Evolutionary conservation across 1,140 invertebrate species (phyloP).

Genomic region (Eurytemora carolleeae): DNA sequence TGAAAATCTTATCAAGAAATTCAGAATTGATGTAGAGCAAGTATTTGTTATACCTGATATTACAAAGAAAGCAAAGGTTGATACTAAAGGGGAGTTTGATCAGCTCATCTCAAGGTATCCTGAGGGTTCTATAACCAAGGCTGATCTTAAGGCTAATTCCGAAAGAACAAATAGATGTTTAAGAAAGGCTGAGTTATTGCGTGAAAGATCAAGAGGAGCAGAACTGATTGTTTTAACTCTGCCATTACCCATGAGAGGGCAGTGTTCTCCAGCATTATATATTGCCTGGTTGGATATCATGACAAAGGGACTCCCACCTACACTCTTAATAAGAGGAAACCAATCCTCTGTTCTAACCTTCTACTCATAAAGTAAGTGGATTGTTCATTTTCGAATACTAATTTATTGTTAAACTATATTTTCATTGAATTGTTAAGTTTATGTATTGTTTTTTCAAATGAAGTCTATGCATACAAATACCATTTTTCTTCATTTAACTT

Average conservation of each 20-base stretch:
- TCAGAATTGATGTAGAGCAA: slow-evolving; percentile 85
- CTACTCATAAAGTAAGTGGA: too few relatives aligned
- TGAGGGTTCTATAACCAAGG: slow-evolving; percentile 29
- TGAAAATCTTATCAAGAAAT: slow-evolving; percentile 82
- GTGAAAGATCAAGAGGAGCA: slow-evolving; percentile 62
- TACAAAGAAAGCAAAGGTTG: slow-evolving; percentile 32
- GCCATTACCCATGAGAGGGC: slow-evolving; percentile 73
- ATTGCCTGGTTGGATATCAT: slow-evolving; percentile 86
- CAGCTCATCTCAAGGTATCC: slow-evolving; percentile 47
- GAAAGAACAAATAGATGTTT: slow-evolving; percentile 84
- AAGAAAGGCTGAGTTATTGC: slow-evolving; percentile 58
- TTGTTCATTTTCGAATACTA: too few relatives aligned
- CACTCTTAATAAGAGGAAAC: slow-evolving; percentile 76
- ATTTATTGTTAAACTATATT: too few relatives aligned
- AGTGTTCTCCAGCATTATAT: slow-evolving; percentile 68
- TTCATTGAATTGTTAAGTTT: too few relatives aligned
- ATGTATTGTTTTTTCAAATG: too few relatives aligned
- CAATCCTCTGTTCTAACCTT: slow-evolving; percentile 83
- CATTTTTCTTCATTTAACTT: too few relatives aligned
- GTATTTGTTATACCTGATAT: slow-evolving; percentile 63
- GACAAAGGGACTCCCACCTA: slow-evolving; percentile 68
- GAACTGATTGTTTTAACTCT: slow-evolving; percentile 80
- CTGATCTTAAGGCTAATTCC: slow-evolving; percentile 54
- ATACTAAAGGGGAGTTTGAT: slow-evolving; percentile 38
- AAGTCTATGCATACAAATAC: too few relatives aligned